Base-by-base conservation (phyloP, 2,113 vertebrate genomes). In the Neofelis nebulosa region DNA sequence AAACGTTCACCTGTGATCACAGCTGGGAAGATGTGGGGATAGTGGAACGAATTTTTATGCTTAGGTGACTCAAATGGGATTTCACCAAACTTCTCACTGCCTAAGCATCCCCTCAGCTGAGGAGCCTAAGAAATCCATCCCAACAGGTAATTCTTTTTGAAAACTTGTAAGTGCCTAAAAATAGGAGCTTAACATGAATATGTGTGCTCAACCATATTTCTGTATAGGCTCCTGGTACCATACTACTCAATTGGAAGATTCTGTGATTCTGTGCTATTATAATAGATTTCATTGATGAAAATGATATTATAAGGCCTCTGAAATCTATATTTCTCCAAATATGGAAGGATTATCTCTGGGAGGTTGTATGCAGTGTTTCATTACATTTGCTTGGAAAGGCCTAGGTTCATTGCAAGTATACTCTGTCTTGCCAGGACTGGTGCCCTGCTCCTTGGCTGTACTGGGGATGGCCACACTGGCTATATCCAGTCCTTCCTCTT, bases 1-100 rank as follows among this genome's bases (percentile, higher is more conserved):
- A 66, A 95, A 96, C 95, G 69, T 36, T 94, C 91, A 74, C 61
- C 79, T 85, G 66, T 89, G 45, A 83, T 94, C 81, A 55, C 81
- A 68, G 11, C 92, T 73, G 80, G 69, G 63, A 83, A 71, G 89
- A 80, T 23, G 55, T 50, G 41, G 23, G 19, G 69, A 45, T 4
- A 38, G 27, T 2, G 29, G 27, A 2, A 33, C 82, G 31, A 94
- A n/a, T 90, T 96, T 95, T 95, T 83, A 93, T 92, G 93, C 89
- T 61, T 90, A 88, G 83, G 41, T 63, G 11, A 93, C 66, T 90
- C 69, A 95, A 45, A 69, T 95, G 57, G 50, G 79, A 89, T 89
- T 93, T 92, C 68, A 61, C n/a, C 81, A 41, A 48, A 93, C 78
- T 38, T 82, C 48, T 85, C 15, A 68, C n/a, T 82, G 16, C 50